These are phyloP conservation scores for Amazona finschi DNA, from an alignment of 2,797 vertebrate species.

Conservation along the genomic window DNA sequence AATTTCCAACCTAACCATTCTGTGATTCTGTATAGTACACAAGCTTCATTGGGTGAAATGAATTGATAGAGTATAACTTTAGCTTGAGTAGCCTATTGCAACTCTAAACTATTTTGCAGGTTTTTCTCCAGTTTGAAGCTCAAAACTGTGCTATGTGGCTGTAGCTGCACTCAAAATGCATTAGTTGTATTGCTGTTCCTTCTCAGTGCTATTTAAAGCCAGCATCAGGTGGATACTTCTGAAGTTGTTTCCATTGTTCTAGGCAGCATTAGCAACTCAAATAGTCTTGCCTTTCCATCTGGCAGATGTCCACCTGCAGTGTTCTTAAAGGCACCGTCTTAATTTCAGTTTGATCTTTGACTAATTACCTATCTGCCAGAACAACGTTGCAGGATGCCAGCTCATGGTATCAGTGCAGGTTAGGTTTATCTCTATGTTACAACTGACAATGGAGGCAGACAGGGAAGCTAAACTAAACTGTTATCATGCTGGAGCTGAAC, in stretches of 20 bases:
- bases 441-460: background rate
- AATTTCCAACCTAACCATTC: background rate
- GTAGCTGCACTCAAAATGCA: background rate
- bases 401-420: background rate
- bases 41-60: background rate
- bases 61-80: background rate
- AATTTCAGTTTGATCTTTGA: background rate
- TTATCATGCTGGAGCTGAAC: background rate
- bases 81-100: background rate
- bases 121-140: background rate
- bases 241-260: background rate
- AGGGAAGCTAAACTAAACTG: background rate
- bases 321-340: background rate
- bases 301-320: background rate
- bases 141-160: background rate
- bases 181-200: background rate
- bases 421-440: background rate
- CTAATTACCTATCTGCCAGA: background rate
- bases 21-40: background rate
- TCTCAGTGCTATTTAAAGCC: background rate
- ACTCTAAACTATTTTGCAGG: background rate
- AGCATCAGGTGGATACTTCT: background rate
- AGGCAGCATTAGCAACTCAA: constrained; percentile 12
- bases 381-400: background rate
- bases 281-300: background rate